Evolutionary conservation across 2,113 vertebrate genomes (phyloP).

Genomic region (Perca schrenkii): DNA sequence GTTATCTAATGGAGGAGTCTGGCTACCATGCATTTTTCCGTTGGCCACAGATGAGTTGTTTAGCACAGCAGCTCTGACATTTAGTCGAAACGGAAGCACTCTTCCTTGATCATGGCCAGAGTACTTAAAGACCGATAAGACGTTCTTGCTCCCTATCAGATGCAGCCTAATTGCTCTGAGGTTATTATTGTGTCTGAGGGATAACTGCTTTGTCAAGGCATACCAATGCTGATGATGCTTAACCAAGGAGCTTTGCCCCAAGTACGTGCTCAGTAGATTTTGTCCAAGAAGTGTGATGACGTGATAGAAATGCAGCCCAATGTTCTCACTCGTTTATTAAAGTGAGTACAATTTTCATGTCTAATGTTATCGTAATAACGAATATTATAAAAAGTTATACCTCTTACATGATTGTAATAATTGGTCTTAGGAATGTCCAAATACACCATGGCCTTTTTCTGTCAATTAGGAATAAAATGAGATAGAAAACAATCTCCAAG

Average conservation of each 20-base stretch:
- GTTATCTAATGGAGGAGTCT: slow-evolving; percentile 33
- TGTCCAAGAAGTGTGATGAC: neutral
- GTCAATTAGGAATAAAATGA: slow-evolving; percentile 31
- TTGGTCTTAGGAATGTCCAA: slow-evolving; percentile 1
- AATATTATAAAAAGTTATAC: neutral
- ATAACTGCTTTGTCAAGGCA: slow-evolving; percentile 39
- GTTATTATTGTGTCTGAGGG: slow-evolving; percentile 63
- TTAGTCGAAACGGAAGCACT: slow-evolving; percentile 44
- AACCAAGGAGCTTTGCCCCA: slow-evolving; percentile 27
- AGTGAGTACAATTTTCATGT: neutral
- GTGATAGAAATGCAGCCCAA: neutral
- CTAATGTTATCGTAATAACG: too few species aligned
- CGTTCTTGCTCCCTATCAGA: slow-evolving; percentile 61
- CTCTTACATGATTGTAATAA: neutral
- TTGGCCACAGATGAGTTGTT: slow-evolving; percentile 10
- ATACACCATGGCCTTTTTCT: slow-evolving; percentile 40
- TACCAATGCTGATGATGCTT: slow-evolving; percentile 16
- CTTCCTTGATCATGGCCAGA: slow-evolving; percentile 54
- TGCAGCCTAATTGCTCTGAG: slow-evolving; percentile 60
- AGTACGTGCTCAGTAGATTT: slow-evolving; percentile 22
- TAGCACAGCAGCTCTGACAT: slow-evolving; percentile 5
- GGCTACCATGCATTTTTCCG: slow-evolving; percentile 30
- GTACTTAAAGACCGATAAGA: slow-evolving; percentile 59
- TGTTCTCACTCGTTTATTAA: neutral
- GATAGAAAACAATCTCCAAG: slow-evolving; percentile 15